Evolutionary conservation across 2,113 vertebrate genomes (phyloP), one percentile per base, ranked within the genome.

Genomic region (Pantherophis guttatus): DNA sequence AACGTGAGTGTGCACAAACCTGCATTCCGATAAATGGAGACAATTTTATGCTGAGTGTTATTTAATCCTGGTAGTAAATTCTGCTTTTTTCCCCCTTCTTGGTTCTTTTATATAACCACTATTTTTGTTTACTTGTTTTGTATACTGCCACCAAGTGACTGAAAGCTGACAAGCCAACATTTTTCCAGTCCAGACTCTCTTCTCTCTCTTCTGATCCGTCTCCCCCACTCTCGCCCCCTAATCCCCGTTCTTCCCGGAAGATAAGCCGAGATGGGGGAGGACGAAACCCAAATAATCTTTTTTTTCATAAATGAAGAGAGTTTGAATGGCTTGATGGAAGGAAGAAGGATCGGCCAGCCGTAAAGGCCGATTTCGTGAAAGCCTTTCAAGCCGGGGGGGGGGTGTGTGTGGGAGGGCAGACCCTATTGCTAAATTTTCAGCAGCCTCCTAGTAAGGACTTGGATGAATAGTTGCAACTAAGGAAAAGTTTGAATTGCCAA

Each of bases 141-240:
- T 98, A 96, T 98, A 96, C 97, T 97, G 98, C 98, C 98, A 96
- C 98, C 97, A 97, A 97, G 98, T 92, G 98, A 96, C 97, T 92
- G 97, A 97, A 98, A 95, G 96, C 92, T 94, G 96, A 95, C 92
- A 97, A 96, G 94, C 97, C 97, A 97, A 95, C 95, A 91, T 87
- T 92, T 94, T 94, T 17, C 15, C 92, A 39, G 54, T 48, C 55
- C 53, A 87, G 86, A 24, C 24, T 26, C 75, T 55, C 39, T 24
- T 44, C 52, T 90, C 39, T 87, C 86, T 53, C 86, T 87, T 29
- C 24, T 52, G 39, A 86, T 44, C 23, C 23, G 19, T 86, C 44
- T 26, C 85, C 48, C 86, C 24, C 23, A 52, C 9, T 10, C 86
- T 52, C 26, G 13, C 24, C 12, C 39, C 85, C 86, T 19, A 53